Evolutionary conservation across 2,113 vertebrate genomes (phyloP).

Genomic region (Cnemophilus loriae): DNA sequence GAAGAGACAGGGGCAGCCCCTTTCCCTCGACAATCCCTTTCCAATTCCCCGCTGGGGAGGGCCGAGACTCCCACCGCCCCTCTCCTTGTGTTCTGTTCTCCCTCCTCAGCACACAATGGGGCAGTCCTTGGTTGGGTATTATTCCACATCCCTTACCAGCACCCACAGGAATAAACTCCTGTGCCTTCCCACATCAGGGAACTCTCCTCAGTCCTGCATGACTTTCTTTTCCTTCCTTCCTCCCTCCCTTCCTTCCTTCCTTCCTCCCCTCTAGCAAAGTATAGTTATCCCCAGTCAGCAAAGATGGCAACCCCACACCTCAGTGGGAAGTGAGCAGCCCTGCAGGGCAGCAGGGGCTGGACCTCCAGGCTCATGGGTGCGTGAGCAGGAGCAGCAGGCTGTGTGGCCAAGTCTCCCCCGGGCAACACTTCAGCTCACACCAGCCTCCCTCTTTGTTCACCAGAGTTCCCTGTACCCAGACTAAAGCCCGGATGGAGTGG

Average conservation of each 20-base stretch:
- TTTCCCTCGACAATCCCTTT: neutral
- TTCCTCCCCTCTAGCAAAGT: neutral
- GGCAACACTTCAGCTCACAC: neutral
- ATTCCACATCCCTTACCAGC: neutral
- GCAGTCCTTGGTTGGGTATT: neutral
- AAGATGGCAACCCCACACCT: neutral
- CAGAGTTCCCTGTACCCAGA: neutral
- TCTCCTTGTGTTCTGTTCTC: neutral
- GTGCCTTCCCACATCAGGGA: neutral
- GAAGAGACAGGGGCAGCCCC: neutral
- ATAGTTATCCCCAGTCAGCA: neutral
- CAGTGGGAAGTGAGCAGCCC: neutral
- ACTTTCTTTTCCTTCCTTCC: neutral
- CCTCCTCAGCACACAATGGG: neutral
- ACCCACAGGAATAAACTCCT: neutral
- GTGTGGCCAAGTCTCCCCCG: neutral
- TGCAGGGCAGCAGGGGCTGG: rapidly evolving
- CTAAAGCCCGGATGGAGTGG: neutral
- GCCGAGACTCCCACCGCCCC: neutral
- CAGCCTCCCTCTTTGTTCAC: conserved; percentile 38
- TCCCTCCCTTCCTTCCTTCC: neutral
- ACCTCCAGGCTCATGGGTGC: neutral
- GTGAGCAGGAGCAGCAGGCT: neutral
- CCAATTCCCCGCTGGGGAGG: neutral
- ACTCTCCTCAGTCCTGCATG: neutral